Evolutionary conservation across 2,888 invertebrate species (phyloP), one percentile per base, ranked within the genome.

Genomic region (Eilema sororculum): DNA sequence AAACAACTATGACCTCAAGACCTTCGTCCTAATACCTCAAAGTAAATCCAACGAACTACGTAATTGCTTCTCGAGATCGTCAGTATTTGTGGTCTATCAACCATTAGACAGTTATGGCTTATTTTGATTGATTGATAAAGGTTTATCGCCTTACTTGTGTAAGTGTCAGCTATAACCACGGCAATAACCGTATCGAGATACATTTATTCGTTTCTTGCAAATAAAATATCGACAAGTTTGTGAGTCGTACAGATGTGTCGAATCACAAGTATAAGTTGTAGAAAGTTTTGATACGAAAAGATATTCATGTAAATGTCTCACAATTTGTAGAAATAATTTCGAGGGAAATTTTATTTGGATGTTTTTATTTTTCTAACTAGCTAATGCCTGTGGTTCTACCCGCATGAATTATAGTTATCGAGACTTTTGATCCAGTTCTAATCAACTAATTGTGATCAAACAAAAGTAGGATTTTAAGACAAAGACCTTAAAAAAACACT

Each of bases 81-180:
- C 63, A 68, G 28, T 58, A 57, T 68, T 63, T 63, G 58, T 64
- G 46, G 13, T 46, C 41, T 25, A 16, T 63, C 46, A 64, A 30
- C 57, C 64, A 22, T 41, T 46, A 59, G 46, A 59, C 59, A 59
- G 59, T 64, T 64, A 69, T 60, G 20, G 52, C 69, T 59, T 22
- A 41, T 30, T 65, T 30, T 65, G 64, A 69, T 65, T 69, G 65
- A 69, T 65, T 69, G 65, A 69, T 22, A 65, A 69, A 30, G 22
- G 24, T 59, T 46, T 46, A 57, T 68, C 28, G 57, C 28, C 52
- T 56, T 61, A 60, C 22, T 67, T 58, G 28, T 41, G 12, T 41
- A 41, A 24, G 33, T 57, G 41, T 41, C n/a, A 37, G n/a, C 9
- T 30, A 52, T 67, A 67, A 52, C 52, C 52, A 9, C 46, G 24